These are phyloP conservation scores for Chaetodon trifasciatus DNA, from an alignment of 2,797 vertebrate species.

Conservation along the genomic window DNA sequence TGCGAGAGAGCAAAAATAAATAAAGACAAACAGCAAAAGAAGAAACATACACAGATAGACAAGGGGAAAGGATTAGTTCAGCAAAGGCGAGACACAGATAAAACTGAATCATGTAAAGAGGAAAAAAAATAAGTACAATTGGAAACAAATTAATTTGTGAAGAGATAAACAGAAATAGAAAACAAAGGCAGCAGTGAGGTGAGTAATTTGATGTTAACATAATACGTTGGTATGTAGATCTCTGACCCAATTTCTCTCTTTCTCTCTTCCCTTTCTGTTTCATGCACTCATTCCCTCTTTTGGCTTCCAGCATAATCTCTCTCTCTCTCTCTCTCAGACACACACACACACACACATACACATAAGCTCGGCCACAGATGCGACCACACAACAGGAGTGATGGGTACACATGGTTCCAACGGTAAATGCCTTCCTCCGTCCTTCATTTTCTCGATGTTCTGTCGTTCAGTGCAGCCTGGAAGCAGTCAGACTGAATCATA, in stretches of 20 bases:
- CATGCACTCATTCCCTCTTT: slow-evolving; percentile 77
- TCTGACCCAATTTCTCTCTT: slow-evolving; percentile 86
- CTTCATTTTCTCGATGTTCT: slow-evolving; percentile 13
- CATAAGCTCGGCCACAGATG: slow-evolving; percentile 62
- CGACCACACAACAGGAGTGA: slow-evolving; percentile 60
- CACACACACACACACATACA: slow-evolving; percentile 17
- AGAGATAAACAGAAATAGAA: slow-evolving; percentile 59
- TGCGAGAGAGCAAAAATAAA: not conserved
- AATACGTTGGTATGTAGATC: slow-evolving; percentile 83
- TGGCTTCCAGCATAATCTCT: slow-evolving; percentile 81
- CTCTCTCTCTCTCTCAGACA: slow-evolving; percentile 35
- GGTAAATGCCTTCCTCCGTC: slow-evolving; percentile 39
- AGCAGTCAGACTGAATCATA: slow-evolving; percentile 21
- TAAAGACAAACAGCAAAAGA: not conserved
- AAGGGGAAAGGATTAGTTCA: slow-evolving; percentile 7
- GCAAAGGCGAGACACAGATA: not conserved
- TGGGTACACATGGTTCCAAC: slow-evolving; percentile 53
- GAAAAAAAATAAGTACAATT: not conserved
- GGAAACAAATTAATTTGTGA: slow-evolving; percentile 10
- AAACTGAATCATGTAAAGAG: slow-evolving; percentile 13
- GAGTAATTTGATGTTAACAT: slow-evolving; percentile 81
- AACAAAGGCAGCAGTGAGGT: slow-evolving; percentile 60
- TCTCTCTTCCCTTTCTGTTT: slow-evolving; percentile 70
- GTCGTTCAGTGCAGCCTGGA: slow-evolving; percentile 14
- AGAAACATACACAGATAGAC: not conserved